Evolutionary conservation across 2,113 vertebrate genomes (phyloP), one percentile per base, ranked within the genome.

Genomic region (Tachysurus fulvidraco): DNA sequence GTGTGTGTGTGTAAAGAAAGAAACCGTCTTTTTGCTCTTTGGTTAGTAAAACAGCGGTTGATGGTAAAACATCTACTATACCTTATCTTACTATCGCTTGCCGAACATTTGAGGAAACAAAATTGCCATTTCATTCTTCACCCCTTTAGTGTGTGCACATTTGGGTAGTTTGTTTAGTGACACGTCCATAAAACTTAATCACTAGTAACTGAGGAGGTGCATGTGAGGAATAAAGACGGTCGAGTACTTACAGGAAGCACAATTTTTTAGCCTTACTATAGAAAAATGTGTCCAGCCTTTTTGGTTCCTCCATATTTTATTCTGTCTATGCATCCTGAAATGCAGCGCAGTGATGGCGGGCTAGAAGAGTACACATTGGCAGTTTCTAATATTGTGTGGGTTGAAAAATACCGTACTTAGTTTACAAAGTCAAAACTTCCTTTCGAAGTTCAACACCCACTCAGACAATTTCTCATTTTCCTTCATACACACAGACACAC

Each of bases 341-440:
- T 46, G 19, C 36, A 46, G 71, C 12, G 71, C 21, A 23, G 21
- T 13, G 69, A 41, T 44, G 69, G 11, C 28, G 3, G 52, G 46
- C 11, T 16, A 14, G 69, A 73, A 74, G 71, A 11, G 23, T 50
- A 21, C 44, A 57, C 77, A 19, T 5, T 57, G 52, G 52, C n/a
- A 79, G 14, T 80, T 36, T 80, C 12, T 59, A 80, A 80, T 59
- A 41, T 59, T 41, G 55, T 25, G 78, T 80, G 78, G 78, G 28
- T 80, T 57, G 54, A 80, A 80, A 57, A 36, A 30, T 21, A 30
- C 13, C 17, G 1, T 55, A 30, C 50, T 54, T 30, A n/a, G 46
- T 55, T 55, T 30, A 11, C 76, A 59, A 80, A 36, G 28, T 41
- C 78, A 41, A 41, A 59, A 36, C 30, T 80, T 80, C 19, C 55